Percentiles rank a stretch among this genome's conserved stretches.
Evolutionary conservation across 2,797 vertebrate genomes (phyloP).

Genomic region (Thalassophryne amazonica): DNA sequence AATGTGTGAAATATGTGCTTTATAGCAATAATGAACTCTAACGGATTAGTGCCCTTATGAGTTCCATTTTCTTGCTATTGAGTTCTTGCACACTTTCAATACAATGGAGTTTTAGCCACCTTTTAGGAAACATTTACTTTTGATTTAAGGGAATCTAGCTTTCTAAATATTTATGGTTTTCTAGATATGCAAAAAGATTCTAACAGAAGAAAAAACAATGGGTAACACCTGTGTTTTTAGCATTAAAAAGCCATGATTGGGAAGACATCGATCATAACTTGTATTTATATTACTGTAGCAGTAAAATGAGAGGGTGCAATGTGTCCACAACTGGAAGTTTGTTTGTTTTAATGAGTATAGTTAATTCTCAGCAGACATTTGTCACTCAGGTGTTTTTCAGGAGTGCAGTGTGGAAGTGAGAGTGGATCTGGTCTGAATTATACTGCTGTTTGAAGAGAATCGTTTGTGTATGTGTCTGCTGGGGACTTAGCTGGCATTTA

Average conservation of each 20-base stretch:
- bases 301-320: background rate
- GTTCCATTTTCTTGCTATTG: too few relatives aligned
- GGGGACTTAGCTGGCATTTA: background rate
- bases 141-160: background rate
- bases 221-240: slow-evolving; percentile 3
- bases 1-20: background rate
- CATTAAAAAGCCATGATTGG: background rate
- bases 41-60: background rate
- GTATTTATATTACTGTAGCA: background rate
- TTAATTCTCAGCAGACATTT: slow-evolving; percentile 51
- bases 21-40: background rate
- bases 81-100: background rate
- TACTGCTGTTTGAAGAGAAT: slow-evolving; percentile 1
- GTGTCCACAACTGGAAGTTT: slow-evolving; percentile 31
- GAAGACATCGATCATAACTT: slow-evolving; percentile 13
- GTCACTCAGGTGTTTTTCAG: slow-evolving; percentile 20
- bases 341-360: slow-evolving; percentile 56
- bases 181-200: slow-evolving; percentile 3
- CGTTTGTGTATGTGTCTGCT: slow-evolving; percentile 3
- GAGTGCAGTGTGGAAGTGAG: background rate
- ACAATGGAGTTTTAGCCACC: background rate
- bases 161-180: slow-evolving; percentile 9
- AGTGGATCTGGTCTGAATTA: background rate
- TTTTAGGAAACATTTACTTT: background rate
- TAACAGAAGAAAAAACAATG: background rate